Evolutionary conservation across 2,888 invertebrate genomes (phyloP).

Genomic region (Panzeria rudis): DNA sequence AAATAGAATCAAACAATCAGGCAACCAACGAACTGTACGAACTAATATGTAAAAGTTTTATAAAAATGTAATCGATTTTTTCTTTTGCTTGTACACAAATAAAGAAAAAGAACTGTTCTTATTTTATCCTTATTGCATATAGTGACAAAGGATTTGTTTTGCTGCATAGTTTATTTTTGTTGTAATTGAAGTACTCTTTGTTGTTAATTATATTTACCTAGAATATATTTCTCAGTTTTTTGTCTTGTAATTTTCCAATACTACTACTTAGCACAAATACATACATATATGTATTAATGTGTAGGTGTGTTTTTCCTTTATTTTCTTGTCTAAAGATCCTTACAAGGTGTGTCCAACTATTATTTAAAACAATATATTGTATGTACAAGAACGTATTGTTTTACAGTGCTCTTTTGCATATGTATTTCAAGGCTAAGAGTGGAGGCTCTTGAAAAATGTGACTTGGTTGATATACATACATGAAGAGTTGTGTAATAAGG

Average conservation of each 20-base stretch:
- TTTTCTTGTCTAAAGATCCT: slow-evolving; percentile 5
- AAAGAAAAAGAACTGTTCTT: not conserved
- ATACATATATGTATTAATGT: not conserved
- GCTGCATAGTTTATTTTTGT: slow-evolving; percentile 24
- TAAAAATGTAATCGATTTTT: slow-evolving; percentile 62
- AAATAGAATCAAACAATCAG: slow-evolving; percentile 58
- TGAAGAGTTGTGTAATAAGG: not conserved
- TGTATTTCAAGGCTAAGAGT: slow-evolving; percentile 33
- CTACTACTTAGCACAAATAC: not conserved
- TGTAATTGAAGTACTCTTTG: slow-evolving; percentile 57
- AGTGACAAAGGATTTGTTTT: slow-evolving; percentile 56
- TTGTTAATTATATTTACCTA: slow-evolving; percentile 66
- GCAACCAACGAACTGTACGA: slow-evolving; percentile 28
- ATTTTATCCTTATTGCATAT: slow-evolving; percentile 13
- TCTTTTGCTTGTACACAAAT: slow-evolving; percentile 11
- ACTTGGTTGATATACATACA: too few species aligned
- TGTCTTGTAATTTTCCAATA: slow-evolving; percentile 1
- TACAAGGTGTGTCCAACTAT: slow-evolving; percentile 63
- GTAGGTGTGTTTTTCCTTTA: not conserved
- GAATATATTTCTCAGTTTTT: slow-evolving; percentile 7
- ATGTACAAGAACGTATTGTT: slow-evolving; percentile 20
- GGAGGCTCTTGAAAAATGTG: not conserved
- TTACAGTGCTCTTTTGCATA: not conserved
- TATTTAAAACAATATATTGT: slow-evolving; percentile 5
- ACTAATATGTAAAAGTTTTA: slow-evolving; percentile 60